Base-by-base conservation (phyloP, 2,888 invertebrate species). In the Plebejus argus region DNA sequence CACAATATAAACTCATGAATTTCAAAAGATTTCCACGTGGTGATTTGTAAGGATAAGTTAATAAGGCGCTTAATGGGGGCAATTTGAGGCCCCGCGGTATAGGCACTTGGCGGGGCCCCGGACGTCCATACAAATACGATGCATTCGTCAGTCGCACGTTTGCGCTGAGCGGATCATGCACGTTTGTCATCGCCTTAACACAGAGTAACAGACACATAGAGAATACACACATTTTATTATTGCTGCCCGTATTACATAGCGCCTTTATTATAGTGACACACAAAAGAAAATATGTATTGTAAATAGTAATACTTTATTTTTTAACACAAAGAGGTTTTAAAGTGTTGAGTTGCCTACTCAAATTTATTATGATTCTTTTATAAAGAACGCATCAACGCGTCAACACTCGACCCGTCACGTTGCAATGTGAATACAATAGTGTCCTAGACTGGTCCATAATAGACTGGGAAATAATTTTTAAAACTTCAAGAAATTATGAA, bases 131-230 rank as follows among this genome's bases (percentile, higher is more conserved):
- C 86, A 89, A 89, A 90, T 89, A 86, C 82, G 84, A 80, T 82
- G 85, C 86, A 89, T 90, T 85, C 86, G 86, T 89, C 89, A 88
- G 83, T 78, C 82, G 84, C 85, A 87, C 86, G 88, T 89, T 89
- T 87, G 87, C 85, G 83, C 82, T 84, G 82, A 78, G 81, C 80
- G 77, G 82, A 82, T 81, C 83, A 79, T 79, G 80, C 80, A 74
- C 82, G 82, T 82, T 79, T 81, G 81, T 85, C 82, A 82, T 82
- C 85, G 85, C 78, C 83, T 86, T 56, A 77, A 45, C 45, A 45
- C 39, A 77, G 77, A 28, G 58, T 45, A 77, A 23, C 58, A 3
- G 6, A n/a, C 0, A 18, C 5, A 61, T 23, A 72, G 72, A 72
- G 39, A 77, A 12, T 8, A n/a, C 4, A 23, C 12, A 49, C 49